These are phyloP conservation scores for Uloborus plumipes DNA, from an alignment of 2,888 invertebrate genomes.

Conservation along the genomic window DNA sequence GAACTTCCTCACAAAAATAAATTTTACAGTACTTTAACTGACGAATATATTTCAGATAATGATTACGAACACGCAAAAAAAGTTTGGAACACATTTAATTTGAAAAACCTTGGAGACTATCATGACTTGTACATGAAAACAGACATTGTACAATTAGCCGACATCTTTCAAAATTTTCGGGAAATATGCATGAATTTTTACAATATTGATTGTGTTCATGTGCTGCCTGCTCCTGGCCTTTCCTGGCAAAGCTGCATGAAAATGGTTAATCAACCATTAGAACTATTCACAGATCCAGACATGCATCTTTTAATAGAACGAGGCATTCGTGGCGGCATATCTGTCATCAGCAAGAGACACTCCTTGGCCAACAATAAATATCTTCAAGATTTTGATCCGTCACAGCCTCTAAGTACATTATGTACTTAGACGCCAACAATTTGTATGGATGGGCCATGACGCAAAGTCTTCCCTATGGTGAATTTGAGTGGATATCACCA, in stretches of 20 bases:
- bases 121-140: conserved; percentile 66
- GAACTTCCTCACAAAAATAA: background rate
- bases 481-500: conserved; percentile 28
- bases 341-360: background rate
- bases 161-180: conserved; percentile 68
- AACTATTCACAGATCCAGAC: conserved; percentile 66
- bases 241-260: conserved; percentile 56
- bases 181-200: conserved; percentile 65
- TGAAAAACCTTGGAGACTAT: conserved; percentile 66
- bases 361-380: conserved; percentile 58
- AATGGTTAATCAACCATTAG: conserved; percentile 46
- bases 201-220: conserved; percentile 66
- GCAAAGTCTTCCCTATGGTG: background rate
- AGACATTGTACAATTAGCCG: conserved; percentile 66
- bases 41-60: background rate
- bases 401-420: conserved; percentile 15
- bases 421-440: conserved; percentile 46
- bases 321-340: conserved; percentile 49
- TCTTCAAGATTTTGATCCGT: conserved; percentile 2
- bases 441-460: conserved; percentile 35
- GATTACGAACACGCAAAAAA: conserved; percentile 14
- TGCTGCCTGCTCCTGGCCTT: conserved; percentile 66
- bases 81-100: conserved; percentile 19
- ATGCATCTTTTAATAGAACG: conserved; percentile 61
- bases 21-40: background rate